Percentiles rank a stretch among this genome's conserved stretches.
These are phyloP conservation scores for Apeltes quadracus DNA, from an alignment of 2,113 vertebrate genomes.

Conservation along the genomic window DNA sequence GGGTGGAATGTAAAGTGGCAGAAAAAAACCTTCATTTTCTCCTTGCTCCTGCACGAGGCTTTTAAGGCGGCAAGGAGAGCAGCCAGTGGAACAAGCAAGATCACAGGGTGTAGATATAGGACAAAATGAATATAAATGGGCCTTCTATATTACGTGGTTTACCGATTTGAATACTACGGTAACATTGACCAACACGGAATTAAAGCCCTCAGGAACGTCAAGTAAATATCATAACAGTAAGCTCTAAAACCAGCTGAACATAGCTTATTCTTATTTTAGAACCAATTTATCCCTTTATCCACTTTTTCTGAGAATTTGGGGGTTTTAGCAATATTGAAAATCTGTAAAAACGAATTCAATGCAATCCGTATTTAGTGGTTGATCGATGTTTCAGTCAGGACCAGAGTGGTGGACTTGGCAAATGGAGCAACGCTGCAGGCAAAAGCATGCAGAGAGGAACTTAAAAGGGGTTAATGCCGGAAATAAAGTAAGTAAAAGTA, in stretches of 20 bases:
- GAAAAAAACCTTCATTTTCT: not conserved
- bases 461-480: not conserved
- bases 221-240: not conserved
- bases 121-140: not conserved
- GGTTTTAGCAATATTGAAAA: not conserved
- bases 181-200: not conserved
- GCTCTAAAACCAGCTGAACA: not conserved
- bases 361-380: not conserved
- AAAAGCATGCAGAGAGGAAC: not conserved
- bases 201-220: not conserved
- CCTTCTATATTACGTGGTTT: not conserved
- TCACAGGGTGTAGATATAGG: not conserved
- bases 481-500: not conserved
- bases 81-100: not conserved
- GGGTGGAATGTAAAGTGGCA: not conserved
- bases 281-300: too few relatives aligned
- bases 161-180: not conserved
- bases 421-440: not conserved
- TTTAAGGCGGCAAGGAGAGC: not conserved
- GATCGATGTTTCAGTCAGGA: not conserved
- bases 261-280: not conserved
- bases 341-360: not conserved
- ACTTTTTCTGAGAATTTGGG: not conserved
- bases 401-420: not conserved
- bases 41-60: not conserved